Conservation (phyloP, 2,797 vertebrate genomes). For the Clarias laeviceps region DNA sequence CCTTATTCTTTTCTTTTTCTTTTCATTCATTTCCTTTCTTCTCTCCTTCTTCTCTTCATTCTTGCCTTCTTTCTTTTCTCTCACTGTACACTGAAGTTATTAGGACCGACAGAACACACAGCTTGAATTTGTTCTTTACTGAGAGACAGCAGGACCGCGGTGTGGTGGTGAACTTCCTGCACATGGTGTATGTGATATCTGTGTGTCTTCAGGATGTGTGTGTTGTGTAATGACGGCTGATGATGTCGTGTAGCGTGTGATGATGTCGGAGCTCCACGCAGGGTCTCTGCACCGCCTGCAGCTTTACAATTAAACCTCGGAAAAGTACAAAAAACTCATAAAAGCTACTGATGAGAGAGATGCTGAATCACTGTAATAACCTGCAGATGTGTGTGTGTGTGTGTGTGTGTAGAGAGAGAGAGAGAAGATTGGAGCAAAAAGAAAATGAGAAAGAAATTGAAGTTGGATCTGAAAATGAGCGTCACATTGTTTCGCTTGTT, state of each 20-base stretch:
- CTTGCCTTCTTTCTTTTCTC: not conserved
- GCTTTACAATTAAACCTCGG: not conserved
- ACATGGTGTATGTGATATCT: not conserved
- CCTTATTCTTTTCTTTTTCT: not conserved
- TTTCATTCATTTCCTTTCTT: not conserved
- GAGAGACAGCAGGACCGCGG: not conserved
- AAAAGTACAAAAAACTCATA: not conserved
- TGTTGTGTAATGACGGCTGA: not conserved
- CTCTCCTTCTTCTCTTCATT: not conserved
- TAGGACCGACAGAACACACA: not conserved
- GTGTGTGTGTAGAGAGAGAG: not conserved
- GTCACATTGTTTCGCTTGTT: conserved; percentile 11
- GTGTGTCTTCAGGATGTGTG: not conserved
- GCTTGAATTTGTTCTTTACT: not conserved
- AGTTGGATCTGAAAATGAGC: conserved; percentile 14
- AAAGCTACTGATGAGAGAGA: conserved; percentile 13
- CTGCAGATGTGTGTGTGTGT: conserved; percentile 29
- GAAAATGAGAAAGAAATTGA: conserved; percentile 16
- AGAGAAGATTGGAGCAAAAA: not conserved
- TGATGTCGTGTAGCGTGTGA: not conserved
- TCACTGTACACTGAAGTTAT: not conserved
- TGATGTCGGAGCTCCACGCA: not conserved
- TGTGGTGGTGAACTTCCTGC: not conserved
- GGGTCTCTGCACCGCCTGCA: not conserved
- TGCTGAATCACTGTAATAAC: conserved; percentile 35